Conservation (phyloP, 2,888 invertebrate genomes). For the Dinocampus coccinellae region DNA sequence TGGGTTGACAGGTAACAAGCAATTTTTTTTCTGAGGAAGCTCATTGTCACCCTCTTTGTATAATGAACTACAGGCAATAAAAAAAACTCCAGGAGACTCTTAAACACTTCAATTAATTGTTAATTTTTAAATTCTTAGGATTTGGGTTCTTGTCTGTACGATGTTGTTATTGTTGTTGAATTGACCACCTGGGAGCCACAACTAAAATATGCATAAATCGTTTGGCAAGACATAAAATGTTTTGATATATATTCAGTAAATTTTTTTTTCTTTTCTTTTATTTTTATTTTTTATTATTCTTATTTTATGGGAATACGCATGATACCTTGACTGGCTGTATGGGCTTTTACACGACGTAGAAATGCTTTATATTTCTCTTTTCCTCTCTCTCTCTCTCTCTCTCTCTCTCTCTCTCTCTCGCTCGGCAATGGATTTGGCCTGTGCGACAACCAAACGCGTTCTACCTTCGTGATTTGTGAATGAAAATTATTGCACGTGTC, state of each 20-base stretch:
- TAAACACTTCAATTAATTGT: slow-evolving; percentile 9
- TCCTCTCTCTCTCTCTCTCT: no score
- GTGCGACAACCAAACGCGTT: slow-evolving; percentile 3
- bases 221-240: neutral
- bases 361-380: slow-evolving; percentile 15
- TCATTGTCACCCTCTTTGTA: slow-evolving; percentile 1
- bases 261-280: neutral
- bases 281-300: neutral
- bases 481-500: slow-evolving; percentile 14
- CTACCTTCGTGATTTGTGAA: slow-evolving; percentile 37
- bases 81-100: slow-evolving; percentile 10
- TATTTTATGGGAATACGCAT: neutral
- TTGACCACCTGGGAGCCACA: slow-evolving; percentile 18
- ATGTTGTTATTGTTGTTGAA: neutral
- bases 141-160: neutral
- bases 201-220: slow-evolving; percentile 15
- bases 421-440: no score
- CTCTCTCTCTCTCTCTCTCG: no score
- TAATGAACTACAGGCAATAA: neutral
- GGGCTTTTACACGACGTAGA: neutral
- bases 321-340: neutral
- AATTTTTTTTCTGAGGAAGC: neutral
- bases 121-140: slow-evolving; percentile 3
- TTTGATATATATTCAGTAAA: neutral
- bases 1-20: neutral